Base-by-base conservation (phyloP, 2,888 invertebrate species). In the Sinohyriopsis cumingii region DNA sequence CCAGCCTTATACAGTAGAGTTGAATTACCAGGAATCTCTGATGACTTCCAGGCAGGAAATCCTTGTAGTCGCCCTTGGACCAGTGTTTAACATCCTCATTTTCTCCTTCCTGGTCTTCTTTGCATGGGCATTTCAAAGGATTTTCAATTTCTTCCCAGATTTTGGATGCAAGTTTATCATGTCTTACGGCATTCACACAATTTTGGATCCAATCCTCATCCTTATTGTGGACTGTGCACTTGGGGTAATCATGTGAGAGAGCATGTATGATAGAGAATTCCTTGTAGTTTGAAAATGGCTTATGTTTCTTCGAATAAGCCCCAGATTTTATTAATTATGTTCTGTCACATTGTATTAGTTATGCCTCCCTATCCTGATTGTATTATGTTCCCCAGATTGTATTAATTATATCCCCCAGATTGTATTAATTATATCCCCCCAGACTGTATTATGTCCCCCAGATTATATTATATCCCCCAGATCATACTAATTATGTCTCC, bases 1-100 rank as follows among this genome's bases (percentile, higher is more conserved):
- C 75, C 80, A 85, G 22, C 84, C 88, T 0, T 87, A 88, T 84
- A 88, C 89, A 0, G 88, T 88, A n/a, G 84, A 84, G 70, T 76
- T 89, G 69, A 88, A 88, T 83, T 89, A 89, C 80, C 89, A 89
- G 76, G 75, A 76, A 24, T 84, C 87, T 0, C 78, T 89, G 61
- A 80, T 89, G 73, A 66, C 75, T 15, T 82, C 84, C 3, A 70
- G 81, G 53, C 84, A 89, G 70, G 88, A 88, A 76, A 86, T 88
- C 6, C 84, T 80, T 0, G 81, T 89, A 6, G 88, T 89, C 0
- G 75, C 84, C 19, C 71, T 87, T 7, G 89, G 89, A 12, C 88
- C 88, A 0, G 61, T 87, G 66, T 76, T 79, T 45, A 85, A 84
- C 73, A 81, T 89, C 55, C 45, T 84, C 1, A 71, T 84, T 18